Evolutionary conservation across 2,888 invertebrate genomes (phyloP).

Genomic region (Cephus pygmeus): DNA sequence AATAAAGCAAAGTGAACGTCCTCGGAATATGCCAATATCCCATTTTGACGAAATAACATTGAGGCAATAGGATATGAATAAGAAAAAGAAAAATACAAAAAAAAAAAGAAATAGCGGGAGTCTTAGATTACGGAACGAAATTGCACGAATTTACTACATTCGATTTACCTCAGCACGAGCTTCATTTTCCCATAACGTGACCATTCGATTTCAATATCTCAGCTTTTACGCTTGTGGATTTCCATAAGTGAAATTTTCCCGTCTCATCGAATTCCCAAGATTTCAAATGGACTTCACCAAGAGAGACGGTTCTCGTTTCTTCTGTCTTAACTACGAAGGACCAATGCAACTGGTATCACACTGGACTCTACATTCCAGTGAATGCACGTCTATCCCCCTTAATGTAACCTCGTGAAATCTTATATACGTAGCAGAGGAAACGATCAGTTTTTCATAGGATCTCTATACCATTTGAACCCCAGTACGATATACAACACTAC

Average conservation of each 20-base stretch:
- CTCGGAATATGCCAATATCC: neutral
- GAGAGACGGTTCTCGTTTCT: neutral
- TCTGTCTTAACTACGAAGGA: neutral
- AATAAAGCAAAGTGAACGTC: neutral
- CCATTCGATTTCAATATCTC: neutral
- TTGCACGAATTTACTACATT: neutral
- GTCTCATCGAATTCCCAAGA: neutral
- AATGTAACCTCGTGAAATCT: neutral
- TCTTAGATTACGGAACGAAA: neutral
- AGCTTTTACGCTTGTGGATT: neutral
- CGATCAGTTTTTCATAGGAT: neutral
- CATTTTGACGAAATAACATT: neutral
- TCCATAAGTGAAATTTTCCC: neutral
- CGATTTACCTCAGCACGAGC: neutral
- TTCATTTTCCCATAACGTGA: neutral
- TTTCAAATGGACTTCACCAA: neutral
- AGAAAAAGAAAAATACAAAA: neutral
- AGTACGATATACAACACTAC: neutral
- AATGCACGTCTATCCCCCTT: neutral
- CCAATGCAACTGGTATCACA: neutral
- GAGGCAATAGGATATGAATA: neutral
- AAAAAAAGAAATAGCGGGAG: neutral
- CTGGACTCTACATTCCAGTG: neutral
- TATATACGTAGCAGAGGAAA: neutral
- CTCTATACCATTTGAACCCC: neutral